These are phyloP conservation scores for Saturnia japonica DNA, from an alignment of 2,888 invertebrate species.

Conservation along the genomic window DNA sequence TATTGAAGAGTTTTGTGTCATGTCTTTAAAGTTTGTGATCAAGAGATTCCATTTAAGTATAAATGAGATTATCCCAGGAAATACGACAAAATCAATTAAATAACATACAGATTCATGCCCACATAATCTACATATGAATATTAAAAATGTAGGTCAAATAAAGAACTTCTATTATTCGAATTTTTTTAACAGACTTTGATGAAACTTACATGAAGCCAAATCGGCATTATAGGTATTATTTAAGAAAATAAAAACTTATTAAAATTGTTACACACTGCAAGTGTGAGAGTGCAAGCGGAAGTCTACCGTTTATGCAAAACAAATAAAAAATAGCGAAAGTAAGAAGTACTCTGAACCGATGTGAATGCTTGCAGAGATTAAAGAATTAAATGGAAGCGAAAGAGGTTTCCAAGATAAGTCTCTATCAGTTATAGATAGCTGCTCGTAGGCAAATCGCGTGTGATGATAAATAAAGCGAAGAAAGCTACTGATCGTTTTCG, in stretches of 20 bases:
- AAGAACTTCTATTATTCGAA: no score
- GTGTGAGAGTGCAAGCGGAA: no score
- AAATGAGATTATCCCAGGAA: neutral
- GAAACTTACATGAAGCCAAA: no score
- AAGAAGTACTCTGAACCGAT: neutral
- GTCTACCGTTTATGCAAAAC: neutral
- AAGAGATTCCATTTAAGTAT: neutral
- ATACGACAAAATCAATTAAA: neutral
- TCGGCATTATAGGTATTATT: no score
- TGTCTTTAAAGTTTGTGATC: neutral
- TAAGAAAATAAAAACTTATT: no score
- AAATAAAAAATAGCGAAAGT: neutral
- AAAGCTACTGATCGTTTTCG: neutral
- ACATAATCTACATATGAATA: neutral
- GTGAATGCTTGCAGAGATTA: neutral
- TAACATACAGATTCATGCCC: neutral
- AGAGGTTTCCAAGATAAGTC: neutral
- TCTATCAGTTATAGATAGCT: neutral
- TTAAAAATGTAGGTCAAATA: neutral
- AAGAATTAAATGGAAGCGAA: no score
- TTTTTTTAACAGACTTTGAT: no score
- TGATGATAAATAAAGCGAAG: neutral
- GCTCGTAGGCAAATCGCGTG: neutral
- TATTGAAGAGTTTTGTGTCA: neutral
- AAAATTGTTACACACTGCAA: no score